A percentile compares a stretch with the other conserved stretches of the same genome.
phyloP scores from a whole-genome alignment of 1,140 invertebrate genomes.

The Aphidius ervi region DNA sequence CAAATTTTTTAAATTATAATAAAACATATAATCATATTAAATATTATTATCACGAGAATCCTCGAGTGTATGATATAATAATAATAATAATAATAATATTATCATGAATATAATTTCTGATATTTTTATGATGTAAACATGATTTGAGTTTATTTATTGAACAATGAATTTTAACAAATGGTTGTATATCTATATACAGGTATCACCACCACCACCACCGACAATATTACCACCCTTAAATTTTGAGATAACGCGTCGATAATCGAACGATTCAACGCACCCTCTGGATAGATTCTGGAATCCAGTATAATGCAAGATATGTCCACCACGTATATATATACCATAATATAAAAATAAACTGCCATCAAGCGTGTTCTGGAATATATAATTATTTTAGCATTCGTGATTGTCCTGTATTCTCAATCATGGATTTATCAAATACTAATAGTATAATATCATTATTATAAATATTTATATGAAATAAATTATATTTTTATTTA shows the following conservation, averaged over 20 bases:
- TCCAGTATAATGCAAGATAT: neutral
- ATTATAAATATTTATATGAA: no score
- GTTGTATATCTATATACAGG: no score
- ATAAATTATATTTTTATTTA: no score
- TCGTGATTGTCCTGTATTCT: neutral
- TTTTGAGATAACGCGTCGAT: slow-evolving; percentile 17
- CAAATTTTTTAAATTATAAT: neutral
- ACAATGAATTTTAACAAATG: no score
- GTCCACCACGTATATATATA: slow-evolving; percentile 1
- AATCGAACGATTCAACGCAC: slow-evolving; percentile 16
- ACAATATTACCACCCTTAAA: slow-evolving; percentile 2
- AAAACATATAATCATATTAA: slow-evolving; percentile 10
- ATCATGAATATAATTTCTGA: no score
- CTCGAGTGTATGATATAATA: no score
- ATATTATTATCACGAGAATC: no score
- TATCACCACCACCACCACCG: neutral
- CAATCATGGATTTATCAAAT: no score
- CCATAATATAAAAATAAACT: slow-evolving; percentile 9
- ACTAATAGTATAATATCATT: no score
- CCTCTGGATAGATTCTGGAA: neutral
- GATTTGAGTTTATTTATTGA: no score
- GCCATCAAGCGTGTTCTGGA: slow-evolving; percentile 6
- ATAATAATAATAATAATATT: no score
- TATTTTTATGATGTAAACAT: no score
- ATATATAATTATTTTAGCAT: slow-evolving; percentile 15